Conservation (phyloP, 1,140 invertebrate species). For the Pseudachorutes palmiensis region DNA sequence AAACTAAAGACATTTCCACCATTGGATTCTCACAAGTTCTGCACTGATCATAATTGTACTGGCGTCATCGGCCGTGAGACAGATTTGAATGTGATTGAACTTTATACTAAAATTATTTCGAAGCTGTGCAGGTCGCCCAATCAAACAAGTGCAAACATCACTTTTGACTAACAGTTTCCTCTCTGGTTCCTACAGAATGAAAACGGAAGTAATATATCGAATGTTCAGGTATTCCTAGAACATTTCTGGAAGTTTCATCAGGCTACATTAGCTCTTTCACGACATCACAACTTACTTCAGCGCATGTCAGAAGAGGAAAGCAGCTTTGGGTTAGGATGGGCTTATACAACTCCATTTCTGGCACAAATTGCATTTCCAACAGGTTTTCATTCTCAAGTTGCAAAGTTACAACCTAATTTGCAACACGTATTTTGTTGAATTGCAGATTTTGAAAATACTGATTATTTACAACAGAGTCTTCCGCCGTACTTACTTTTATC, state of each 20-base stretch:
- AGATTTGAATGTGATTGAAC: no score
- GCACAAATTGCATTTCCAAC: background rate
- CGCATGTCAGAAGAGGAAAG: background rate
- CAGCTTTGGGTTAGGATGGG: background rate
- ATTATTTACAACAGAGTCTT: background rate
- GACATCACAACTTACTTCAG: background rate
- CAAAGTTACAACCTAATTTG: background rate
- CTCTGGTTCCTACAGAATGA: background rate
- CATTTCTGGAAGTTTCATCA: background rate
- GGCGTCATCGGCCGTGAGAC: background rate
- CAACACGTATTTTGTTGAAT: no score
- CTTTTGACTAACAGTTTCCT: background rate
- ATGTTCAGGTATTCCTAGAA: no score
- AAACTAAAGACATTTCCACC: background rate
- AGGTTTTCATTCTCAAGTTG: background rate
- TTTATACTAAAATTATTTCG: no score
- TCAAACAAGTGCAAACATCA: no score
- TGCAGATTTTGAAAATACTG: background rate
- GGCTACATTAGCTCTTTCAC: background rate
- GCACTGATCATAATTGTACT: background rate
- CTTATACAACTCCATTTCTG: background rate
- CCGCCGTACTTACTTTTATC: background rate
- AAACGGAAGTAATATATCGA: background rate
- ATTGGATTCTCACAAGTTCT: background rate
- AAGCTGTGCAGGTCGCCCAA: no score